Base-by-base conservation (phyloP, 2,888 invertebrate genomes). In the Apotomis capreana region DNA sequence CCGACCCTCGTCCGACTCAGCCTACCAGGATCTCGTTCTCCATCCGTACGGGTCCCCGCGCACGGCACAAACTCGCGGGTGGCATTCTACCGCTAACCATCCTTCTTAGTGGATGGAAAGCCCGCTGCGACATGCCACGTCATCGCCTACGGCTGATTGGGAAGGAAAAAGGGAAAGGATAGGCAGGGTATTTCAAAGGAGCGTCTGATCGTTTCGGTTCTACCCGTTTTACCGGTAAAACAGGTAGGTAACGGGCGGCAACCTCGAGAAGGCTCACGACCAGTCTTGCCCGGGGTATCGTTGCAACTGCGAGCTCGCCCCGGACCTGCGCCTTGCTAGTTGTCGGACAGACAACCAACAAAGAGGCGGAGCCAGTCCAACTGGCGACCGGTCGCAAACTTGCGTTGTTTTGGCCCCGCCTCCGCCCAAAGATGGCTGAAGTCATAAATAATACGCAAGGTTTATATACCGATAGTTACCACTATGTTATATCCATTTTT, bases 51-150 rank as follows among this genome's bases (percentile, higher is more conserved):
- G 54, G 63, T 63, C 54, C 37, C 63, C 63, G 63, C 63, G 63
- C 63, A 63, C 63, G 54, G 52, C 63, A 54, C 54, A 64, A 64
- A 64, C 64, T 54, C 64, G 64, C 54, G 54, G 64, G 64, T 54
- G 64, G 54, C 64, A 54, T 62, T 62, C 36, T 62, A 62, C 52
- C 49, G 40, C 54, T 40, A 4, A 5, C 40, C 64, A 54, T 64
- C 64, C 44, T 40, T 5, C 5, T 64, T 54, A 9, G 52, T 10
- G 54, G 64, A 62, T 62, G 51, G 6, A 3, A 12, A 46, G 46
- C 60, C 60, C 60, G 60, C 60, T 5, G 60, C 60, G 44, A 60
- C 60, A 60, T 46, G 62, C 51, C 62, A 62, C 62, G 36, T 49
- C 51, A 62, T 62, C 62, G 62, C 62, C n/a, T 62, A n/a, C 62